Evolutionary conservation across 2,797 vertebrate genomes (phyloP).

Genomic region (Lutjanus campechanus): DNA sequence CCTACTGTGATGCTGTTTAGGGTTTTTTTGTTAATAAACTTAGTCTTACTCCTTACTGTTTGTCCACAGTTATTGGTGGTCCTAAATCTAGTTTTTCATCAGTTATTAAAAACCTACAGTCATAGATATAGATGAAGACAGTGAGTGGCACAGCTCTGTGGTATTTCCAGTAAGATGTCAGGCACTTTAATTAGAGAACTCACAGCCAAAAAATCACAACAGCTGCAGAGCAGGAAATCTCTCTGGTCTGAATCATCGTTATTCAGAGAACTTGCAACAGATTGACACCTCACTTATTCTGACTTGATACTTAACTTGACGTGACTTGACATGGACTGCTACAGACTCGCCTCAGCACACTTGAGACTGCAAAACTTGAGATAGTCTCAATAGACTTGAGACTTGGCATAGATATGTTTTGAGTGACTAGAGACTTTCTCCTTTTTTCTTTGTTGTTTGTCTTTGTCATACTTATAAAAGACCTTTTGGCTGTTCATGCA

Average conservation of each 20-base stretch:
- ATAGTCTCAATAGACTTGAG: not conserved
- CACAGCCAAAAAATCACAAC: not conserved
- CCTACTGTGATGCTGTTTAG: constrained; percentile 34
- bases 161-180: not conserved
- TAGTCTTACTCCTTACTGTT: constrained; percentile 3
- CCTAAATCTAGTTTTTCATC: not conserved
- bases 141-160: not conserved
- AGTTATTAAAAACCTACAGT: not conserved
- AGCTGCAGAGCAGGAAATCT: not conserved
- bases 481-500: no score
- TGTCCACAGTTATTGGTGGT: not conserved
- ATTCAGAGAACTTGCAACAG: not conserved
- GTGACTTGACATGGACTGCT: no score
- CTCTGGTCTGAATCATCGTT: not conserved
- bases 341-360: no score
- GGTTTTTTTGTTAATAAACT: constrained; percentile 57
- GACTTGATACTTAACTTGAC: no score
- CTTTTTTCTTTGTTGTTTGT: no score
- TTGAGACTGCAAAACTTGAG: not conserved
- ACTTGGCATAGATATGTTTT: not conserved
- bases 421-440: not conserved
- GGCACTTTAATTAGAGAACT: not conserved
- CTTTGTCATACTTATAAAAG: no score
- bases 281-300: not conserved
- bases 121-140: no score